phyloP scores from a whole-genome alignment of 2,888 invertebrate species.

The Polydrusus pterygomalis region DNA sequence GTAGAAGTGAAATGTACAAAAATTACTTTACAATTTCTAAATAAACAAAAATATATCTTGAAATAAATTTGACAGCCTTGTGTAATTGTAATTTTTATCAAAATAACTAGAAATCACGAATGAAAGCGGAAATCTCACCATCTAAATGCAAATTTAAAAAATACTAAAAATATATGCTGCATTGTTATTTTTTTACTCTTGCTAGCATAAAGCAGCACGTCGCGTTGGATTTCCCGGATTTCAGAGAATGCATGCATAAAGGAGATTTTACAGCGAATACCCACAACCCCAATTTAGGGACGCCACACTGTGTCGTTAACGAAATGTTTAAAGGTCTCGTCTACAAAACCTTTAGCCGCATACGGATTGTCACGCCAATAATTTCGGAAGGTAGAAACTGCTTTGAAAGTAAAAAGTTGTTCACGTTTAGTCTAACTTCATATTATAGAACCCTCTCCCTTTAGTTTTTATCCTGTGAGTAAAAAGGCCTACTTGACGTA shows the following conservation, averaged over 20 bases:
- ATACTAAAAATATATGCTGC: background rate
- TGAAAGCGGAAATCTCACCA: too few species aligned
- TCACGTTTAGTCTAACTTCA: conserved; percentile 7
- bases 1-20: too few species aligned
- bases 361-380: conserved; percentile 37
- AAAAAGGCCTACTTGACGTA: conserved; percentile 26
- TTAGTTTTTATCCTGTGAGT: conserved; percentile 30
- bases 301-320: conserved; percentile 15
- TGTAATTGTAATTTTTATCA: too few species aligned
- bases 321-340: conserved; percentile 35
- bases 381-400: conserved; percentile 33
- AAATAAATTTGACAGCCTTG: too few species aligned
- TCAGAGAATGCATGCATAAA: conserved; percentile 34
- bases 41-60: too few species aligned
- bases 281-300: conserved; percentile 31
- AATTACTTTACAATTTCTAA: too few species aligned
- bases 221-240: conserved; percentile 26
- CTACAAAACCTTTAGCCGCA: conserved; percentile 23
- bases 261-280: conserved; percentile 38
- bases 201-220: conserved; percentile 1
- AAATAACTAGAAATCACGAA: too few species aligned
- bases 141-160: background rate
- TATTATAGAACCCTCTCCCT: background rate
- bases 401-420: conserved; percentile 29
- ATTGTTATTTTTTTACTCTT: conserved; percentile 1